Evolutionary conservation across 2,888 invertebrate species (phyloP).

Genomic region (Drosophila demipolita): DNA sequence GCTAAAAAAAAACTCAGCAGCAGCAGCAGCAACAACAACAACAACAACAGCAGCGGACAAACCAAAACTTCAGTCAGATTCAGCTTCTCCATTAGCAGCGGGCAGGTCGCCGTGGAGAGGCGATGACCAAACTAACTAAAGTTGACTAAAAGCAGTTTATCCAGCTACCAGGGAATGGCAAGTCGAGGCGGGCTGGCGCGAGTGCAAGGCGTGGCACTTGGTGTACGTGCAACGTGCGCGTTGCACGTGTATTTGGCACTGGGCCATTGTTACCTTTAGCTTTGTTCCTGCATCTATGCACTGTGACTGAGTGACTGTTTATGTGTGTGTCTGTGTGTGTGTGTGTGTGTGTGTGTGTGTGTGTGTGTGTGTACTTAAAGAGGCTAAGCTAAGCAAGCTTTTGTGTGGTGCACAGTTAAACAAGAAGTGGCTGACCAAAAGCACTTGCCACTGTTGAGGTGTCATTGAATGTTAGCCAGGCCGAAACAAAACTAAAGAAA

Average conservation of each 20-base stretch:
- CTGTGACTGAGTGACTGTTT: conserved; percentile 49
- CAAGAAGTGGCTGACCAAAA: conserved; percentile 47
- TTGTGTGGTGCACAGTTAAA: conserved; percentile 62
- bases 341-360: conserved; percentile 6
- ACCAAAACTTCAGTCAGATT: conserved; percentile 38
- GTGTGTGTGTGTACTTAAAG: conserved; percentile 60
- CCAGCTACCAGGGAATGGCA: conserved; percentile 32
- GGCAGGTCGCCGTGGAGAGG: conserved; percentile 40
- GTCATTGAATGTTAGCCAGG: conserved; percentile 61
- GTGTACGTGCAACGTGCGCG: conserved; percentile 67
- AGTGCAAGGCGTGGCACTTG: conserved; percentile 27
- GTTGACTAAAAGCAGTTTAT: conserved; percentile 81
- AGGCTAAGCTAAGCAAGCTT: conserved; percentile 79
- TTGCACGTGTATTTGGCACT: conserved; percentile 78
- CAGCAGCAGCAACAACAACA: conserved; percentile 1
- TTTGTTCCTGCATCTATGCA: conserved; percentile 71
- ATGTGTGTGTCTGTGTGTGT: conserved; percentile 11
- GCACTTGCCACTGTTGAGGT: conserved; percentile 24
- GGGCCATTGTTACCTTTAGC: conserved; percentile 73
- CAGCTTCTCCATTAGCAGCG: conserved; percentile 61
- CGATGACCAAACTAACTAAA: conserved; percentile 74
- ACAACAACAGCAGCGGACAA: conserved; percentile 8
- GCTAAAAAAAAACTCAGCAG: conserved; percentile 48
- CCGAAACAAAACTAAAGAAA: conserved; percentile 30
- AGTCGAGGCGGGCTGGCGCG: conserved; percentile 2